Evolutionary conservation across 1,140 invertebrate species (phyloP).

Genomic region (Heliothis virescens): DNA sequence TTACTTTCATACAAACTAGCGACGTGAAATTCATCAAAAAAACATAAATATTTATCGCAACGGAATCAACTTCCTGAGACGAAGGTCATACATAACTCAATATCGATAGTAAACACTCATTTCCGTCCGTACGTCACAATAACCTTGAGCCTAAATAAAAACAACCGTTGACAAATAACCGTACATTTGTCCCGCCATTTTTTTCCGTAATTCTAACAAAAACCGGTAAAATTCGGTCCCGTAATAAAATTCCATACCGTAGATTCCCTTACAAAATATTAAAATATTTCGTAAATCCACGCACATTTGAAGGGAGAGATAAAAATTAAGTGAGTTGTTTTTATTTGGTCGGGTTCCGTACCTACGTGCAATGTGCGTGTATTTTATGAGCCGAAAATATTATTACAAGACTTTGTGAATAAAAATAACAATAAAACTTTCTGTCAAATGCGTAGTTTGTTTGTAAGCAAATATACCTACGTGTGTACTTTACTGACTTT

Average conservation of each 20-base stretch:
- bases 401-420: no score
- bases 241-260: slow-evolving; percentile 45
- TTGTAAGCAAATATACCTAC: no score
- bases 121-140: neutral
- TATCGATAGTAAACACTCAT: neutral
- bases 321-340: neutral
- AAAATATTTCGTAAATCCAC: slow-evolving; percentile 40
- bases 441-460: no score
- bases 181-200: slow-evolving; percentile 11
- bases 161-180: neutral
- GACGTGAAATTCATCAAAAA: neutral
- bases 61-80: neutral
- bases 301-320: slow-evolving; percentile 4
- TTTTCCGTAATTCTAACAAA: slow-evolving; percentile 8
- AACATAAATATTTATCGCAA: neutral
- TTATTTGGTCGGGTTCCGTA: neutral
- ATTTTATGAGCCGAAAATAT: no score
- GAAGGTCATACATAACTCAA: neutral
- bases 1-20: no score
- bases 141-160: neutral
- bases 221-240: slow-evolving; percentile 16
- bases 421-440: no score
- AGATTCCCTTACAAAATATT: slow-evolving; percentile 35
- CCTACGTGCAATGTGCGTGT: no score
- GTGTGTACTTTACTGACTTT: no score